phyloP scores from a whole-genome alignment of 2,888 invertebrate species.

The Protula sp. region DNA sequence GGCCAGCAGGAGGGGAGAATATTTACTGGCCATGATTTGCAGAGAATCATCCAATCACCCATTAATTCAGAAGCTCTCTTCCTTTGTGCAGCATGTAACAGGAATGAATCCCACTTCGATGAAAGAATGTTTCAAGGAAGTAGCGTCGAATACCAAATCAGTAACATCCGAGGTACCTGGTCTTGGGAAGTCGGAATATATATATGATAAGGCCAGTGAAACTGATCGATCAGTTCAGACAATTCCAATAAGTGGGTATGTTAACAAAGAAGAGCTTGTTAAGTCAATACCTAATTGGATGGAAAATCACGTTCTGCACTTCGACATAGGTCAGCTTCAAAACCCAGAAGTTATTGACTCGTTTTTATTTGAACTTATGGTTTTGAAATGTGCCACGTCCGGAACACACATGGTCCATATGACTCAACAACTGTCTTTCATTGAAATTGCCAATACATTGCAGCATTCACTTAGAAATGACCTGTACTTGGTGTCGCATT shows the following conservation, averaged over 20 bases:
- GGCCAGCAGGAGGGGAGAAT: background rate
- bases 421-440: too few relatives aligned
- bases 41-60: background rate
- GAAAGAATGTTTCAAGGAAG: background rate
- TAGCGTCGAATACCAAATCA: background rate
- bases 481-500: background rate
- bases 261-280: background rate
- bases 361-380: background rate
- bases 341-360: background rate
- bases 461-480: background rate
- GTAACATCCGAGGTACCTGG: background rate
- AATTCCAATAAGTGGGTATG: background rate
- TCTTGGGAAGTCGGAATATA: background rate
- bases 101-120: background rate
- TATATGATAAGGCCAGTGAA: background rate
- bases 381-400: background rate
- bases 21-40: background rate
- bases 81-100: background rate
- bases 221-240: background rate
- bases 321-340: background rate
- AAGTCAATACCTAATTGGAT: background rate
- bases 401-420: too few relatives aligned
- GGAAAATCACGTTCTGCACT: background rate
- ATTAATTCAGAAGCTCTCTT: background rate
- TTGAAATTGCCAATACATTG: background rate